phyloP scores from a whole-genome alignment of 2,888 invertebrate genomes.

The Ischnus inquisitorius region DNA sequence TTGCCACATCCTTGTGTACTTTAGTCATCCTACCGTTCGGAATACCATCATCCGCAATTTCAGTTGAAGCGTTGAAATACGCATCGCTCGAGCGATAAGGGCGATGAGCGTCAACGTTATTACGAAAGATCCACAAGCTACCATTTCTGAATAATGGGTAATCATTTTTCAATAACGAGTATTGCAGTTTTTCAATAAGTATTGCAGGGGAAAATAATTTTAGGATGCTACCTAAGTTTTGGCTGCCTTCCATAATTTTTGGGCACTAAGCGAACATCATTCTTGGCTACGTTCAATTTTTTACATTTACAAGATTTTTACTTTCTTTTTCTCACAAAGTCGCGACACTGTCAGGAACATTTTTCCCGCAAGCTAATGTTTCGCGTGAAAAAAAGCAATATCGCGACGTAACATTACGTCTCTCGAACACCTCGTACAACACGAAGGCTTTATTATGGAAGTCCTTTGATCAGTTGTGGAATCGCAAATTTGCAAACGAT shows the following conservation, averaged over 20 bases:
- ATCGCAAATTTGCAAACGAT: conserved; percentile 30
- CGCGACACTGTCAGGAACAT: not conserved
- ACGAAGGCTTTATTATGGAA: not conserved
- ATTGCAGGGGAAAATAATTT: too few species aligned
- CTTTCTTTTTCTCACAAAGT: not conserved
- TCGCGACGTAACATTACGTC: not conserved
- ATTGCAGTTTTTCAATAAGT: too few species aligned
- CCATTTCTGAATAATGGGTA: too few species aligned
- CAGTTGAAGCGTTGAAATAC: not conserved
- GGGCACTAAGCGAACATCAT: too few species aligned
- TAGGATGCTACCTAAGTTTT: too few species aligned
- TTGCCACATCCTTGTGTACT: conserved; percentile 20
- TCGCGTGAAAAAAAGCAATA: too few species aligned
- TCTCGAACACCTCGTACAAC: not conserved
- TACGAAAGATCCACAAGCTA: not conserved
- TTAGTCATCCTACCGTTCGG: not conserved
- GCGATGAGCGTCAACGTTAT: not conserved
- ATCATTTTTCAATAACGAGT: too few species aligned
- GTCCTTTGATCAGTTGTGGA: conserved; percentile 6
- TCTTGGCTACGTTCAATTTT: too few species aligned
- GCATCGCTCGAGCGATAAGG: not conserved
- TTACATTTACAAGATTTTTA: too few species aligned
- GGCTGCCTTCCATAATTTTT: too few species aligned
- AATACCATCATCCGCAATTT: not conserved
- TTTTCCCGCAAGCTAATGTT: not conserved